A percentile compares a stretch with the other conserved stretches of the same genome.
Evolutionary conservation across 1,140 invertebrate species (phyloP).

Genomic region (Plectrocnemia conspersa): DNA sequence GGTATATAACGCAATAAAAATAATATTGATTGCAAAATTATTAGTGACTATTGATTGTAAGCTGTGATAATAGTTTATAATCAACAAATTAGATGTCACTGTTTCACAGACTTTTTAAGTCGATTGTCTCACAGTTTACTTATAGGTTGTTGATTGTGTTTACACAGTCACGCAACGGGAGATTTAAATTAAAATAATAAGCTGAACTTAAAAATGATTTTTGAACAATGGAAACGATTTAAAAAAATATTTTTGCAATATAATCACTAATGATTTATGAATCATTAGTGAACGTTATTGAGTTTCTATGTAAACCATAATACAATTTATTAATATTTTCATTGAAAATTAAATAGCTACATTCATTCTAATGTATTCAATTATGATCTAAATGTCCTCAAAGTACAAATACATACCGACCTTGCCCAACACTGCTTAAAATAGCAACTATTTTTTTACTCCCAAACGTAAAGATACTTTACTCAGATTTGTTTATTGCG

Average conservation of each 20-base stretch:
- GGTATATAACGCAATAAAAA: no score
- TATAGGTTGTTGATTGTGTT: neutral
- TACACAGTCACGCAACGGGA: neutral
- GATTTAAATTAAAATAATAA: neutral
- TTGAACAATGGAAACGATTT: neutral
- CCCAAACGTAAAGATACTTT: no score
- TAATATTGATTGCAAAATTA: no score
- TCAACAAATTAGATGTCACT: no score
- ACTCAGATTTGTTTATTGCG: no score
- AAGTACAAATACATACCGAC: neutral
- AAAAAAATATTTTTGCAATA: neutral
- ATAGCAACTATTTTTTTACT: neutral
- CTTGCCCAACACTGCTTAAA: neutral
- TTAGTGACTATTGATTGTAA: no score
- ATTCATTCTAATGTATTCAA: conserved; percentile 2
- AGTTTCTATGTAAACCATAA: neutral
- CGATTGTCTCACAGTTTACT: neutral
- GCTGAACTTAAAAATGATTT: neutral
- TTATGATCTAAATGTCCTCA: neutral
- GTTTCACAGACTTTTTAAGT: conserved; percentile 9
- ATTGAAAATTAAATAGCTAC: neutral
- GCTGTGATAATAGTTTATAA: no score
- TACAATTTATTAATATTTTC: conserved; percentile 2
- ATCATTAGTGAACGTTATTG: neutral
- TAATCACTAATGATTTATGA: neutral